Conservation (phyloP, 2,113 vertebrate species). For the Pipra filicauda region DNA sequence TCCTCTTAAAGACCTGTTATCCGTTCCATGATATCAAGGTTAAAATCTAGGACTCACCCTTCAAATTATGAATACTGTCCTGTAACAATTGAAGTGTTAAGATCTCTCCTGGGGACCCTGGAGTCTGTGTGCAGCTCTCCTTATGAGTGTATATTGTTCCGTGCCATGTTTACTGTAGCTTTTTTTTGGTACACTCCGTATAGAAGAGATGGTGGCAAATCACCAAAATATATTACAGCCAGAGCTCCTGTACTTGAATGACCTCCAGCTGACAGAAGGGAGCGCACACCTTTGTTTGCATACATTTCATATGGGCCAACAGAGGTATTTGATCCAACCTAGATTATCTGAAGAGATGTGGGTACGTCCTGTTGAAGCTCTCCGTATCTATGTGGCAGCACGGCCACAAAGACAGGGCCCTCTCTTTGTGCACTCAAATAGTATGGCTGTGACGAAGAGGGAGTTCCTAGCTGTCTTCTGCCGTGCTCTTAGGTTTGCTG, state of each 20-base stretch:
- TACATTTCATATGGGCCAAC: neutral
- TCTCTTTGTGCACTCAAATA: neutral
- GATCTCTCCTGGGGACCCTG: constrained; percentile 23
- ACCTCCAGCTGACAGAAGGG: neutral
- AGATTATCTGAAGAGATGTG: neutral
- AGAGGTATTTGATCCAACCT: neutral
- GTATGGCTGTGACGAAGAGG: neutral
- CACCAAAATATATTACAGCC: neutral
- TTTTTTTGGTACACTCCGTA: constrained; percentile 1
- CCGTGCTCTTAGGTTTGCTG: neutral
- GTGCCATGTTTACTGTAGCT: constrained; percentile 23
- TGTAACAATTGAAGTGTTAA: constrained; percentile 18
- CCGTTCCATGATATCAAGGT: neutral
- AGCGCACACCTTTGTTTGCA: neutral
- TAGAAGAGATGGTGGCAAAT: constrained; percentile 8
- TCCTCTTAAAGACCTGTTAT: constrained; percentile 21
- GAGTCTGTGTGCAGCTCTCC: constrained; percentile 21
- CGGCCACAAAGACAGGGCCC: neutral
- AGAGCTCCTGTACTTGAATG: neutral
- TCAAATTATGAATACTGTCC: neutral
- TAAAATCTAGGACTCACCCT: neutral
- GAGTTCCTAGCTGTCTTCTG: neutral
- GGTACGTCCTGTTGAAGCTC: constrained; percentile 34
- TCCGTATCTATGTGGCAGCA: neutral
- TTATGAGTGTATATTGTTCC: constrained; percentile 17